Conservation (phyloP, 2,888 invertebrate genomes). For the Lottia gigantea region DNA sequence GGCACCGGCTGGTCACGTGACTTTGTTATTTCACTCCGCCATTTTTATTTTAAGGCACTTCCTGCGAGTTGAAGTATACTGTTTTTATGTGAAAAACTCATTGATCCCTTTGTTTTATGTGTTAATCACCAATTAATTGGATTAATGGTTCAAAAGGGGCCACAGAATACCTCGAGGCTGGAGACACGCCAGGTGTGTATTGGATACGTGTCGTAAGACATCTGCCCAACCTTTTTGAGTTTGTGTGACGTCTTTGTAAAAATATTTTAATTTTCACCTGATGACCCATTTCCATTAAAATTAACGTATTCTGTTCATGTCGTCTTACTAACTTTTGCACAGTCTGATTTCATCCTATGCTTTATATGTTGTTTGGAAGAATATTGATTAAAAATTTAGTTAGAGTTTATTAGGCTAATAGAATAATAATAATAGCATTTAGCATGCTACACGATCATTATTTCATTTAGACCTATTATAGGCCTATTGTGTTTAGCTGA, state of each 20-base stretch:
- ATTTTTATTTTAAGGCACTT: constrained; percentile 45
- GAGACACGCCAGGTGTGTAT: background rate
- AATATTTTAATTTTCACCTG: background rate
- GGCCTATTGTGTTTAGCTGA: too few relatives aligned
- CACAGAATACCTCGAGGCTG: background rate
- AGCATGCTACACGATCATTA: too few relatives aligned
- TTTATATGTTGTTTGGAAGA: too few relatives aligned
- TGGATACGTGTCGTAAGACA: too few relatives aligned
- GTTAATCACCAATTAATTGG: constrained; percentile 3
- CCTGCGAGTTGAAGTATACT: constrained; percentile 29
- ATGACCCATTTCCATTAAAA: background rate
- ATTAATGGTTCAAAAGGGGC: constrained; percentile 7
- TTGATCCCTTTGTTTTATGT: background rate
- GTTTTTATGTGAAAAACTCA: too few relatives aligned
- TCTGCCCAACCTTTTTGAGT: too few relatives aligned
- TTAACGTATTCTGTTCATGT: constrained; percentile 21
- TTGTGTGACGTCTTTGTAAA: background rate
- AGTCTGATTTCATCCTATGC: too few relatives aligned
- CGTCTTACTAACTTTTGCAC: too few relatives aligned
- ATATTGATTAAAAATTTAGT: too few relatives aligned
- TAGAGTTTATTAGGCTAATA: too few relatives aligned
- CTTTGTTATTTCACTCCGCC: constrained; percentile 45
- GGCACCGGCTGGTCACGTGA: constrained; percentile 36
- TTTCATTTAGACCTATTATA: too few relatives aligned
- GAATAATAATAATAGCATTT: too few relatives aligned